Evolutionary conservation across 1,140 invertebrate genomes (phyloP).

Genomic region (Nylanderia fulva): DNA sequence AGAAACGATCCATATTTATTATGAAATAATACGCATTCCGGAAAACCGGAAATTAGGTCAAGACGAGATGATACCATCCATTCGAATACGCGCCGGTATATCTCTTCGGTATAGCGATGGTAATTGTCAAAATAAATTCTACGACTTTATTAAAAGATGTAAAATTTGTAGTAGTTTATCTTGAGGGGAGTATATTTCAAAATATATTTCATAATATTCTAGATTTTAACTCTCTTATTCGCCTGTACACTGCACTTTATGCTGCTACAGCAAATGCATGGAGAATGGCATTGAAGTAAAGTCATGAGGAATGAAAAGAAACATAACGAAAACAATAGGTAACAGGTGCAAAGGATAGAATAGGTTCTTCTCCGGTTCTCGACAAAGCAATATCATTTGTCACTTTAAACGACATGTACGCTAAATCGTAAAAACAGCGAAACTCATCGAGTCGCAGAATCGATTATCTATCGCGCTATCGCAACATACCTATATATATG

Average conservation of each 20-base stretch:
- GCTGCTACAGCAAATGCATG: not conserved
- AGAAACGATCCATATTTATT: conserved; percentile 52
- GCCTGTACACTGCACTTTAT: not conserved
- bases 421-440: conserved; percentile 65
- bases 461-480: conserved; percentile 45
- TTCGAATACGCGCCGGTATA: conserved; percentile 10
- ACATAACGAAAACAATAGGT: conserved; percentile 19
- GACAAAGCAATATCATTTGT: conserved; percentile 68
- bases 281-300: conserved; percentile 18
- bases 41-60: conserved; percentile 43
- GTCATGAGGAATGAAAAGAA: conserved; percentile 29
- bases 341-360: conserved; percentile 28
- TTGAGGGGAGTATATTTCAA: conserved; percentile 12
- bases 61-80: conserved; percentile 1
- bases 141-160: conserved; percentile 12
- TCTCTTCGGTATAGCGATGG: not conserved
- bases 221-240: not conserved
- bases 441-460: conserved; percentile 45
- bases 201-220: not conserved
- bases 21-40: conserved; percentile 35
- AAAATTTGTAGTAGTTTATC: not conserved
- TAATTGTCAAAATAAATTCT: conserved; percentile 3
- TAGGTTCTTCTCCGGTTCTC: conserved; percentile 24
- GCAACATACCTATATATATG: not conserved
- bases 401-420: conserved; percentile 53